phyloP scores from a whole-genome alignment of 2,113 vertebrate genomes.

The Jacana jacana region DNA sequence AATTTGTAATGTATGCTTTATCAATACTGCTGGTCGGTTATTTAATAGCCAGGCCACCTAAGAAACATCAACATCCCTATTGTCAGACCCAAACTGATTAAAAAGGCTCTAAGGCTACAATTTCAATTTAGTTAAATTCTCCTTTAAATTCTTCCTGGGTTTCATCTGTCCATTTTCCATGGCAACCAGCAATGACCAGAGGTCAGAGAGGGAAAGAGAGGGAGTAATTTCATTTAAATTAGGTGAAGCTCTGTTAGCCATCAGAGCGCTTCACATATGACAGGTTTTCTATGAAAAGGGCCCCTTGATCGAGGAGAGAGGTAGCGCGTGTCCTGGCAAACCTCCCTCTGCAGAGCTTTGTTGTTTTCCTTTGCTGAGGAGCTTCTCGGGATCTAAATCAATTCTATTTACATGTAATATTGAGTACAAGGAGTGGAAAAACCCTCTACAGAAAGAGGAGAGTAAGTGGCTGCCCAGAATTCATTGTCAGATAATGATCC shows the following conservation, averaged over 20 bases:
- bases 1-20: background rate
- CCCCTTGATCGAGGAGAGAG: background rate
- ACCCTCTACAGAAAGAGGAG: background rate
- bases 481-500: background rate
- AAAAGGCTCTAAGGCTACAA: background rate
- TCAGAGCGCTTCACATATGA: fast-evolving
- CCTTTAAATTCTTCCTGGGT: background rate
- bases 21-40: background rate
- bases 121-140: background rate
- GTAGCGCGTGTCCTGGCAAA: background rate
- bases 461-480: background rate
- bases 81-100: background rate
- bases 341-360: background rate
- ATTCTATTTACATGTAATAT: background rate
- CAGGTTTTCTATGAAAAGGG: background rate
- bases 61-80: background rate
- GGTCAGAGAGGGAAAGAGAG: background rate
- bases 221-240: background rate
- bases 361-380: background rate
- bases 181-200: background rate
- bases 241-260: background rate
- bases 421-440: background rate
- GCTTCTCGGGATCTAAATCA: background rate
- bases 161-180: slow-evolving; percentile 11
- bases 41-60: background rate